Conservation (phyloP, 1,140 invertebrate genomes). For the Drosophila tropicalis region DNA sequence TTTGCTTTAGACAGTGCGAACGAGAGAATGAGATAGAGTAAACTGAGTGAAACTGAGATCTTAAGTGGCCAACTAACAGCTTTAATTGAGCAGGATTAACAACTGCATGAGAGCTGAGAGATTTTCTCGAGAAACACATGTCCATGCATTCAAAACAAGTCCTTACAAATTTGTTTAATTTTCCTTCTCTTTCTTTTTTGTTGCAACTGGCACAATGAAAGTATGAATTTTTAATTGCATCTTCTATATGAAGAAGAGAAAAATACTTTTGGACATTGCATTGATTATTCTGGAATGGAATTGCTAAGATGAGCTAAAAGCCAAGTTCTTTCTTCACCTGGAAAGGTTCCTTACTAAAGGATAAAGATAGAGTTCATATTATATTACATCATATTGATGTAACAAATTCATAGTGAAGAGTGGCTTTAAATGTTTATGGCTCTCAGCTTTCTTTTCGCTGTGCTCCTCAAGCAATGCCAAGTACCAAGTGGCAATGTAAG, state of each 20-base stretch:
- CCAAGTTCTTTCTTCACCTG: too few species aligned
- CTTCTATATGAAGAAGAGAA: too few species aligned
- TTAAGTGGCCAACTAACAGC: conserved; percentile 42
- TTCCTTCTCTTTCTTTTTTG: too few species aligned
- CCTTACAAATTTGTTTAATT: too few species aligned
- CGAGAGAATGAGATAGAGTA: background rate
- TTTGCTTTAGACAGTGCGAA: background rate
- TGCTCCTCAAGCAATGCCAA: conserved; percentile 23
- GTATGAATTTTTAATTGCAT: too few species aligned
- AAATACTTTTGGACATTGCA: too few species aligned
- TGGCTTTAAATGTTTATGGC: conserved; percentile 5
- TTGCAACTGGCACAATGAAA: too few species aligned
- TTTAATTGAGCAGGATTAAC: conserved; percentile 15
- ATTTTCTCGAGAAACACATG: conserved; percentile 3
- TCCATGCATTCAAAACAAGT: background rate
- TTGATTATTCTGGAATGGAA: too few species aligned
- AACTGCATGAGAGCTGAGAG: conserved; percentile 4
- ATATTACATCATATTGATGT: background rate
- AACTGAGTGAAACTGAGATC: conserved; percentile 28
- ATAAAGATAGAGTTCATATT: too few species aligned
- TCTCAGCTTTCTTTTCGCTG: conserved; percentile 16
- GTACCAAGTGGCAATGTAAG: conserved; percentile 21
- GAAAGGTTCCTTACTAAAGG: too few species aligned
- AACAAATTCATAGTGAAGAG: conserved; percentile 6
- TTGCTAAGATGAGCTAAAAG: too few species aligned